Conservation (phyloP, 2,888 invertebrate species). For the Zygogramma bicolorata region DNA sequence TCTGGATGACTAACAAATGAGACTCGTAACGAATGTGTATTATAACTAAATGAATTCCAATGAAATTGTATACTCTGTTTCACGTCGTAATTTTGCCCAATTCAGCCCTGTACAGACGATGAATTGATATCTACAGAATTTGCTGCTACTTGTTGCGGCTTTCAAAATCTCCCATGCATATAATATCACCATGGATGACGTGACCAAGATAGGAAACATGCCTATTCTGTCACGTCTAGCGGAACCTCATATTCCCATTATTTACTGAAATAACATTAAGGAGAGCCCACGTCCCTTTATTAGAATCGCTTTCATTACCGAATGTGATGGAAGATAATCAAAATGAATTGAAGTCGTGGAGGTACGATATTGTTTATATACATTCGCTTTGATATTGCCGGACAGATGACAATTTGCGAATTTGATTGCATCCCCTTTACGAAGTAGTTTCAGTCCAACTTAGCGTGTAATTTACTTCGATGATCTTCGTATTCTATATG, state of each 20-base stretch:
- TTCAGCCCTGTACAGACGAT: neutral
- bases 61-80: too few relatives aligned
- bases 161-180: neutral
- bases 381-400: neutral
- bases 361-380: neutral
- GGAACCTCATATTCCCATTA: neutral
- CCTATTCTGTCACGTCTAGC: slow-evolving; percentile 1
- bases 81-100: neutral
- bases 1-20: too few relatives aligned
- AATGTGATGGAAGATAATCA: neutral
- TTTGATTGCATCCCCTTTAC: too few relatives aligned
- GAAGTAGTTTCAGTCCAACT: too few relatives aligned
- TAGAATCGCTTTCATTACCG: neutral
- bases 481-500: too few relatives aligned
- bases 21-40: too few relatives aligned
- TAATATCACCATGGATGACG: neutral
- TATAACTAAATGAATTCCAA: too few relatives aligned
- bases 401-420: neutral
- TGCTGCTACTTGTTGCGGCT: slow-evolving; percentile 1
- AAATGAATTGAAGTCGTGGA: neutral
- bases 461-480: too few relatives aligned
- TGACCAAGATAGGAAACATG: neutral
- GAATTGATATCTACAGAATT: neutral
- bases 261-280: slow-evolving; percentile 6
- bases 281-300: neutral